Percentiles rank a stretch among this genome's conserved stretches.
Evolutionary conservation across 2,888 invertebrate genomes (phyloP).

Genomic region (Eupithecia dodoneata): DNA sequence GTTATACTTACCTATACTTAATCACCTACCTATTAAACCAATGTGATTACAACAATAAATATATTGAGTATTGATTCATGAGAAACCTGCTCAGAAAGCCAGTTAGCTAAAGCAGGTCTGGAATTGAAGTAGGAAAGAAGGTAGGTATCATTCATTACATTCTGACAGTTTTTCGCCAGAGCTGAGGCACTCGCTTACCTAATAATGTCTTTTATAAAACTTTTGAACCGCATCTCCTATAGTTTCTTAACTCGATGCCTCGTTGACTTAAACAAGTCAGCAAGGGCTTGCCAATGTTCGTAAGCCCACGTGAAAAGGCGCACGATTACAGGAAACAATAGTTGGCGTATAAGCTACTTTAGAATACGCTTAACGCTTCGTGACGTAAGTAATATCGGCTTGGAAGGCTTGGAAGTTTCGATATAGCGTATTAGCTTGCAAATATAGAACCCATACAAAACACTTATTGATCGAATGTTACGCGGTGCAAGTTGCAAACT

Average conservation of each 20-base stretch:
- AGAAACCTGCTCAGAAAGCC: neutral
- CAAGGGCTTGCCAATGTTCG: conserved; percentile 18
- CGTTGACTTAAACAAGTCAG: conserved; percentile 33
- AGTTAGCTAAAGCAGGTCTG: neutral
- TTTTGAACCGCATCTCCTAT: conserved; percentile 2
- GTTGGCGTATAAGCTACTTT: conserved; percentile 44
- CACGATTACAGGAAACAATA: conserved; percentile 40
- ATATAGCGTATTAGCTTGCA: conserved; percentile 81
- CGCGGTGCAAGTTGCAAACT: conserved; percentile 80
- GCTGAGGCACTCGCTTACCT: neutral
- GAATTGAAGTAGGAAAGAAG: neutral
- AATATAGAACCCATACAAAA: conserved; percentile 83
- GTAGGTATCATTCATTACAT: neutral
- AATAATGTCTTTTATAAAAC: neutral
- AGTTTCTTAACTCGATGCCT: conserved; percentile 22
- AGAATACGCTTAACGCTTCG: conserved; percentile 40
- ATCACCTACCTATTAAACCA: no score
- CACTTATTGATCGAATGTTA: conserved; percentile 82
- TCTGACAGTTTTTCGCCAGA: neutral
- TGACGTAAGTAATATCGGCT: conserved; percentile 74
- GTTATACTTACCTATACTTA: no score
- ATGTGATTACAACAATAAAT: no score
- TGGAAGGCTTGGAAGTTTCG: conserved; percentile 73
- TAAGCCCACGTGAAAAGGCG: conserved; percentile 42
- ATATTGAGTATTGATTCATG: no score